Evolutionary conservation across 2,113 vertebrate species (phyloP).

Genomic region (Rynchops niger): DNA sequence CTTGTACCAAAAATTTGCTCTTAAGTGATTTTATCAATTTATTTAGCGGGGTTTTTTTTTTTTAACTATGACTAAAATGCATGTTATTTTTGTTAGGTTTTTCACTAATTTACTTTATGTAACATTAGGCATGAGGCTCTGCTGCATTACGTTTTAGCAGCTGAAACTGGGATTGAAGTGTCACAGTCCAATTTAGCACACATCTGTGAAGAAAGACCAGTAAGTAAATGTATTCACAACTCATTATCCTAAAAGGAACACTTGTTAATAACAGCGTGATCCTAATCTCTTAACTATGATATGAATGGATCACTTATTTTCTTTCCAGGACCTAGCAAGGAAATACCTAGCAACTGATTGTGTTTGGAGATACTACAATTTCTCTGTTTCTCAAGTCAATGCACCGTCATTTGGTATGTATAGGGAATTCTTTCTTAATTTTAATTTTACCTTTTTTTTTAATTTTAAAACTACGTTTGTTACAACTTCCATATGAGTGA

Average conservation of each 20-base stretch:
- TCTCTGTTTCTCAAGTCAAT: conserved; percentile 85
- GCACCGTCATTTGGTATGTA: conserved; percentile 86
- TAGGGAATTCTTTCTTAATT: neutral
- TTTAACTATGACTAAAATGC: neutral
- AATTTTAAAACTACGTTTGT: neutral
- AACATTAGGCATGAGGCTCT: conserved; percentile 84
- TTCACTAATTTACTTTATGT: conserved; percentile 20
- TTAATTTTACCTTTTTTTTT: neutral
- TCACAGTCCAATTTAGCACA: conserved; percentile 91
- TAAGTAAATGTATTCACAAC: conserved; percentile 66
- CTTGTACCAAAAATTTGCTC: neutral
- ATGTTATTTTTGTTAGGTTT: neutral
- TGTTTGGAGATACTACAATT: conserved; percentile 90
- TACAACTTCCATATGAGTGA: neutral
- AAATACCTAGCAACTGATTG: conserved; percentile 76
- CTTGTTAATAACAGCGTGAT: neutral
- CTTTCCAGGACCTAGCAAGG: conserved; percentile 79
- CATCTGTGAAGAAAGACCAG: conserved; percentile 87
- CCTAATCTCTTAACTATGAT: neutral
- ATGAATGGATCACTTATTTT: conserved; percentile 1
- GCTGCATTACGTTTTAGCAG: conserved; percentile 85
- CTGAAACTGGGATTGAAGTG: conserved; percentile 90
- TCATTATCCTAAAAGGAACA: neutral
- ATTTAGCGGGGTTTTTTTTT: neutral
- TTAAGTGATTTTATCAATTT: conserved; percentile 2